Evolutionary conservation across 2,113 vertebrate species (phyloP).

Genomic region (Sardina pilchardus): DNA sequence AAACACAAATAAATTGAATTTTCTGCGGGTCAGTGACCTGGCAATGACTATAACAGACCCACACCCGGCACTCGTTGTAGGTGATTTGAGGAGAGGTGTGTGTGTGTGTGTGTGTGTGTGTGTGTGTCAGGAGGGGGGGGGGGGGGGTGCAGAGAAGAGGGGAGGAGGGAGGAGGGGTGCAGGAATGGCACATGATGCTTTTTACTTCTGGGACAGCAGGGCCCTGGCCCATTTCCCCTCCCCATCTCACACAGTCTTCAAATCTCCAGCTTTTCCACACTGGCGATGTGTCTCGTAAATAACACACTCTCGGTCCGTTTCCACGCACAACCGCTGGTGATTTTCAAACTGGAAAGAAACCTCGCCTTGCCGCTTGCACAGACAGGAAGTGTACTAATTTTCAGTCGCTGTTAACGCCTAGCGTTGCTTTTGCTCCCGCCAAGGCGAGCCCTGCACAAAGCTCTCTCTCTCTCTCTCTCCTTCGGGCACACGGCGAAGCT

Average conservation of each 20-base stretch:
- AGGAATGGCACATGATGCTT: conserved; percentile 43
- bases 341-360: neutral
- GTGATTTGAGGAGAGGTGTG: conserved; percentile 27
- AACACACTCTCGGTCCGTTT: neutral
- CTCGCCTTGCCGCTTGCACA: neutral
- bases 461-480: conserved; percentile 9
- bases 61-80: conserved; percentile 19
- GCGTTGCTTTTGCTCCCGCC: neutral
- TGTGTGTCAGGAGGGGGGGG: neutral
- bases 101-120: neutral
- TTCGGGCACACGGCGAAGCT: neutral
- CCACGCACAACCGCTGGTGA: neutral
- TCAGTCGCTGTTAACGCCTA: neutral
- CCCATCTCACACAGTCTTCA: conserved; percentile 18
- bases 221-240: conserved; percentile 36
- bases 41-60: conserved; percentile 38
- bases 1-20: conserved; percentile 46
- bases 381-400: conserved; percentile 13
- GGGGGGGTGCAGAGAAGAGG: neutral
- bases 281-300: neutral
- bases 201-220: conserved; percentile 47
- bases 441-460: neutral
- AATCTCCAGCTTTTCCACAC: conserved; percentile 8
- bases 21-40: conserved; percentile 25
- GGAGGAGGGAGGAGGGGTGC: neutral